Base-by-base conservation (phyloP, 2,888 invertebrate genomes). In the Charanyca ferruginea region DNA sequence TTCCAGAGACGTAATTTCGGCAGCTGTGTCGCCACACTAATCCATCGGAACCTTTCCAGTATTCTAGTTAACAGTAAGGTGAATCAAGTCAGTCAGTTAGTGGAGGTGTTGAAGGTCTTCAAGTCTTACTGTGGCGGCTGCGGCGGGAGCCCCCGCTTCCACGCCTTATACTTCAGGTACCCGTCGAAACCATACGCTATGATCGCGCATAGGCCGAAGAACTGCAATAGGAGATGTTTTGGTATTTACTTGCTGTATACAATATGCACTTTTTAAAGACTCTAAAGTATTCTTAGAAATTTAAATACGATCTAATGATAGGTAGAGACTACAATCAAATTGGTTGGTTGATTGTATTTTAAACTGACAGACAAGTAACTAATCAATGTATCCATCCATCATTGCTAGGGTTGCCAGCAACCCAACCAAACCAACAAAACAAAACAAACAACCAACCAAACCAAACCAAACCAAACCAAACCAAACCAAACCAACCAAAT, bases 161-260 rank as follows among this genome's bases (percentile, higher is more conserved):
- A 96, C 0, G 96, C 97, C 79, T 96, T 96, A 90, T 97, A 98
- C 87, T 98, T 98, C 47, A 98, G 89, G 92, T 96, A 98, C 1
- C 97, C 97, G 85, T 99, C 98, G 79, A 97, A 96, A 1, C 97
- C 98, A 89, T 98, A 99, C 0, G 96, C 96, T 57, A 97, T 93
- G 96, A 98, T 98, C 0, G 97, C 97, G 80, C 97, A 96, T 80
- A 98, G 97, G n/a, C 98, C 98, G 87, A 98, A 98, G 90, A 98
- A 98, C 98, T 98, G 95, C 38, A 96, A 91, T 64, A 55, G 23
- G 35, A 48, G 25, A 20, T 22, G 2, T 16, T 0, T 38, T 38
- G 1, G 16, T 38, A 38, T 38, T 38, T 3, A 35, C 22, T 18
- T 11, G 11, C 11, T 32, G 1, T 8, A 28, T 28, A 28, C 8